Evolutionary conservation across 2,888 invertebrate genomes (phyloP), one percentile per base, ranked within the genome.

Genomic region (Heliconius ismenius): DNA sequence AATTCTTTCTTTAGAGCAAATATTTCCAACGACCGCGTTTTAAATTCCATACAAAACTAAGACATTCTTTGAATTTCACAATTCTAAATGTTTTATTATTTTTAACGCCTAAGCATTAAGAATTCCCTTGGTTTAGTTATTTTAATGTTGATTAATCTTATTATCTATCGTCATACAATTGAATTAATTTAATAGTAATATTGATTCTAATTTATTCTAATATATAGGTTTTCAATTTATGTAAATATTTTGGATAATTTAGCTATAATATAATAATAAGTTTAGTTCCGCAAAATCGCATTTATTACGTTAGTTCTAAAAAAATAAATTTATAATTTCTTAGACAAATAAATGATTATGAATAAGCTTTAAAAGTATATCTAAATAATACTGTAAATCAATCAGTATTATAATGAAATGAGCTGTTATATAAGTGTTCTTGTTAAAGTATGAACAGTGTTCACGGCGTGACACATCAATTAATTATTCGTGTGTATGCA

Each of bases 21-120:
- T 77, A 73, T 73, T 75, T 77, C 75, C 76, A 62, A 77, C 75
- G 77, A 79, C 79, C 78, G 79, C 76, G 79, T 78, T 79, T 79
- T 78, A 75, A 77, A 79, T 77, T 78, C 77, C 77, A 75, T 77
- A 79, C 79, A 73, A 79, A 77, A 76, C 77, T 78, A 72, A 75
- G 70, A 70, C 75, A 76, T 74, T 77, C 79, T 79, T 78, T 77
- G 79, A 74, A 70, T 76, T 79, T 79, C 74, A 63, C 73, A 39
- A 60, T 78, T 79, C 77, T 76, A 79, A 79, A 76, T 79, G 76
- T 79, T 76, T 39, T 75, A 74, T 79, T 79, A 79, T 78, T 79
- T 77, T 78, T 78, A 79, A 60, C 79, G 73, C 74, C 72, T 67
- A 74, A 69, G 49, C 39, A 77, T 77, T 77, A 73, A 75, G 69